Evolutionary conservation across 2,113 vertebrate genomes (phyloP).

Genomic region (Mellivora capensis): DNA sequence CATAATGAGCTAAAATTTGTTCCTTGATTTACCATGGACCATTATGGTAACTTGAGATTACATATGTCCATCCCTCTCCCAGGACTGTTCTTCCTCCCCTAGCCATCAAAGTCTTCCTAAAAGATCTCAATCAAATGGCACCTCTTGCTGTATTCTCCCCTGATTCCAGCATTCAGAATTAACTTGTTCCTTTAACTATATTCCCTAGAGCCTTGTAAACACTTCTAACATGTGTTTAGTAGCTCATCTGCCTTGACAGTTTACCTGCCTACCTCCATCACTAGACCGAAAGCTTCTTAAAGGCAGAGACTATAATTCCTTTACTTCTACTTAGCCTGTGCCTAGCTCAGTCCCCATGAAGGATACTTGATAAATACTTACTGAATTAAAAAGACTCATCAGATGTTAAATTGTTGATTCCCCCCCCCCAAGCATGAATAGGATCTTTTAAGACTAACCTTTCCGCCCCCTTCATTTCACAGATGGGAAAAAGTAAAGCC

Average conservation of each 20-base stretch:
- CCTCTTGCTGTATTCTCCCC: background rate
- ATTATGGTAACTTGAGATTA: background rate
- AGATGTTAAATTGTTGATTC: background rate
- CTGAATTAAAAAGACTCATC: background rate
- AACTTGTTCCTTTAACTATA: background rate
- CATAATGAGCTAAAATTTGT: background rate
- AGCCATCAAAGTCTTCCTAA: background rate
- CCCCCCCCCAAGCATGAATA: background rate
- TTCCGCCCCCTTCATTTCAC: background rate
- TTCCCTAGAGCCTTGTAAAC: background rate
- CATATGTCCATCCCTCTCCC: background rate
- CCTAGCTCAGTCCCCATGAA: background rate
- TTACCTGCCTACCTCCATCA: background rate
- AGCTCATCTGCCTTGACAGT: background rate
- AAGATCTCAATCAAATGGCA: background rate
- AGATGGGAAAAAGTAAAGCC: background rate
- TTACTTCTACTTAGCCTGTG: background rate
- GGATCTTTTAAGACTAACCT: slow-evolving; percentile 17
- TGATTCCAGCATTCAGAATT: background rate
- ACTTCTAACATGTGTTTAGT: background rate
- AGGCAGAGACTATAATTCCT: background rate
- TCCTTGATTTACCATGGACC: background rate
- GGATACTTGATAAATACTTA: slow-evolving; percentile 7
- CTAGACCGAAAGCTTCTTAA: background rate
- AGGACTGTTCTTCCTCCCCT: background rate